These are phyloP conservation scores for Platycercus adscitus DNA, from an alignment of 2,113 vertebrate genomes.

Conservation along the genomic window DNA sequence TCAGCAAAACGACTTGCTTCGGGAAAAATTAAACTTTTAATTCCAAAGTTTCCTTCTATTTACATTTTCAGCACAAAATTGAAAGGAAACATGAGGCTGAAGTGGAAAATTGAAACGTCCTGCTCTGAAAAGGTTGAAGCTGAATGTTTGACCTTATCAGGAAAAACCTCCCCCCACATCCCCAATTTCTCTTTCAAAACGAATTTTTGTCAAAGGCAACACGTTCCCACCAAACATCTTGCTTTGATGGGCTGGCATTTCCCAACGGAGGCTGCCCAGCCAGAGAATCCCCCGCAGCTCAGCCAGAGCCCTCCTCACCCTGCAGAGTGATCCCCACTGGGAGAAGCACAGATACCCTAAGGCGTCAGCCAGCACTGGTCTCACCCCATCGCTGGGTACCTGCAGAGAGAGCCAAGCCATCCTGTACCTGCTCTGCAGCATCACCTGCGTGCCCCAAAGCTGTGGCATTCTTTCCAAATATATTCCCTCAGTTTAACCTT, in stretches of 20 bases:
- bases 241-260: not conserved
- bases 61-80: not conserved
- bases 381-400: rapidly evolving
- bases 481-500: rapidly evolving
- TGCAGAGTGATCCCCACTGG: not conserved
- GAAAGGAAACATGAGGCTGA: not conserved
- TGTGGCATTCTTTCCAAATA: rapidly evolving
- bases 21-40: not conserved
- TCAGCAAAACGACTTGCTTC: not conserved
- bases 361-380: not conserved
- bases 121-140: conserved; percentile 26
- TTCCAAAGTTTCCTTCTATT: not conserved
- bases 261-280: rapidly evolving
- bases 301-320: not conserved
- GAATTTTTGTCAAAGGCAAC: not conserved
- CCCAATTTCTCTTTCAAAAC: not conserved
- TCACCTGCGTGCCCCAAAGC: rapidly evolving
- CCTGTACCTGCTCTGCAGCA: rapidly evolving
- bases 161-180: not conserved
- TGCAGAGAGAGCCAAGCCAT: rapidly evolving
- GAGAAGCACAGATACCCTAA: not conserved
- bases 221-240: not conserved
- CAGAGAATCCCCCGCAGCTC: not conserved
- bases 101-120: conserved; percentile 5
- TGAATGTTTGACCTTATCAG: conserved; percentile 39